Conservation (phyloP, 2,113 vertebrate species). For the Halichoeres trimaculatus region DNA sequence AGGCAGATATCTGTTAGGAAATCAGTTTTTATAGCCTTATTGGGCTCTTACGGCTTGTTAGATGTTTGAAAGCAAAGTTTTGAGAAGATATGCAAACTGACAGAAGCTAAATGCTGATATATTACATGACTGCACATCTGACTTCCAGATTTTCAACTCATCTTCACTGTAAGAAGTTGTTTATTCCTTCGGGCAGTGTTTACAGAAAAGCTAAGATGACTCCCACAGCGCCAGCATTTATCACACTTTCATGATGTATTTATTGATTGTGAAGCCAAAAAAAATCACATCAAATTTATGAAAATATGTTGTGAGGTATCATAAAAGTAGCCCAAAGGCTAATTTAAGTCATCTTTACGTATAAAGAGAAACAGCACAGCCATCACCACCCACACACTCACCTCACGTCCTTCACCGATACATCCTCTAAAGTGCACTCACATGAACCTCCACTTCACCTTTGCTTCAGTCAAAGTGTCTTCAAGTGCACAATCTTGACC, state of each 20-base stretch:
- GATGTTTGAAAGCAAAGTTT: slow-evolving; percentile 26
- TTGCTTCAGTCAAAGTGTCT: too few species aligned
- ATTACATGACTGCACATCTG: not conserved
- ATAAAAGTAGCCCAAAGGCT: too few species aligned
- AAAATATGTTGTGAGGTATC: too few species aligned
- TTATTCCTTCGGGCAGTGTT: not conserved
- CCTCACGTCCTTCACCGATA: too few species aligned
- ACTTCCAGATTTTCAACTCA: not conserved
- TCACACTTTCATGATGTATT: not conserved
- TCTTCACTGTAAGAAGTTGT: not conserved
- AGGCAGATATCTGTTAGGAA: slow-evolving; percentile 32
- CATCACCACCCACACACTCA: too few species aligned
- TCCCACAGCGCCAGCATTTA: not conserved
- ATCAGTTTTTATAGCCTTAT: slow-evolving; percentile 2
- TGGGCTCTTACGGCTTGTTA: slow-evolving; percentile 9
- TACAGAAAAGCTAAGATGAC: not conserved
- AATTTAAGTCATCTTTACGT: too few species aligned
- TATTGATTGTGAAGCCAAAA: not conserved
- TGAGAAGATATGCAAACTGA: slow-evolving; percentile 1
- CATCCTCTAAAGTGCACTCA: too few species aligned
- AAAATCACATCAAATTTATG: not conserved
- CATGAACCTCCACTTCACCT: too few species aligned
- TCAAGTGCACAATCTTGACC: too few species aligned
- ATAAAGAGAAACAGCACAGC: too few species aligned
- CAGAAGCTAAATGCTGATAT: not conserved